phyloP scores from a whole-genome alignment of 2,888 invertebrate genomes.

The Lithodes maja region DNA sequence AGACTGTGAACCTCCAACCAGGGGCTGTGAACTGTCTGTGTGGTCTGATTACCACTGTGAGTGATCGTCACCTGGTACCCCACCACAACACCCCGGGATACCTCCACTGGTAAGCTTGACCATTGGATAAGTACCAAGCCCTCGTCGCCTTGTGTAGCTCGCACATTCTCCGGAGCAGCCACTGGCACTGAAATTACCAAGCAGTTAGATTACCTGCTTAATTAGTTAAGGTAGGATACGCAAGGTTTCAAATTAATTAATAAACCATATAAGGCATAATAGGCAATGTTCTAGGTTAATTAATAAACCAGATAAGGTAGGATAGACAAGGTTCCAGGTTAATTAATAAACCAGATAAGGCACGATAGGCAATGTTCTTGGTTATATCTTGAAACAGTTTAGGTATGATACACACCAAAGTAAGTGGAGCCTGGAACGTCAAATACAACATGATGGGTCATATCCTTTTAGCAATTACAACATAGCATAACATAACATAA shows the following conservation, averaged over 20 bases:
- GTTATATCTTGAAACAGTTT: too few relatives aligned
- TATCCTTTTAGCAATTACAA: too few relatives aligned
- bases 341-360: too few relatives aligned
- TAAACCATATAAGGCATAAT: too few relatives aligned
- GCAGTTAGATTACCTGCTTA: slow-evolving; percentile 76
- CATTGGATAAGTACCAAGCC: slow-evolving; percentile 60
- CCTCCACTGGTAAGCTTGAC: slow-evolving; percentile 25
- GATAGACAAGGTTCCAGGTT: too few relatives aligned
- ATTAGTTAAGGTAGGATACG: slow-evolving; percentile 72
- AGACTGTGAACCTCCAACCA: slow-evolving; percentile 92
- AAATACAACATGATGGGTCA: too few relatives aligned
- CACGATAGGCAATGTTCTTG: too few relatives aligned
- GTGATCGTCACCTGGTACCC: slow-evolving; percentile 79
- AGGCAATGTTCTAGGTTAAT: slow-evolving; percentile 74
- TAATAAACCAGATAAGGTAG: too few relatives aligned
- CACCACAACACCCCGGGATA: slow-evolving; percentile 54
- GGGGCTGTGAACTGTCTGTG: slow-evolving; percentile 83
- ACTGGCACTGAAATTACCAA: slow-evolving; percentile 76
- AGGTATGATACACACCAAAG: too few relatives aligned
- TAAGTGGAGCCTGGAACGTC: too few relatives aligned
- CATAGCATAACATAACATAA: too few relatives aligned
- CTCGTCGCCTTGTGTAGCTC: slow-evolving; percentile 39
- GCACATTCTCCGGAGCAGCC: slow-evolving; percentile 49
- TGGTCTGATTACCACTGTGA: slow-evolving; percentile 79
- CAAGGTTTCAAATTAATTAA: too few relatives aligned